A percentile compares a stretch with the other conserved stretches of the same genome.
Conservation (phyloP, 2,888 invertebrate species). For the Acrobasis suavella region DNA sequence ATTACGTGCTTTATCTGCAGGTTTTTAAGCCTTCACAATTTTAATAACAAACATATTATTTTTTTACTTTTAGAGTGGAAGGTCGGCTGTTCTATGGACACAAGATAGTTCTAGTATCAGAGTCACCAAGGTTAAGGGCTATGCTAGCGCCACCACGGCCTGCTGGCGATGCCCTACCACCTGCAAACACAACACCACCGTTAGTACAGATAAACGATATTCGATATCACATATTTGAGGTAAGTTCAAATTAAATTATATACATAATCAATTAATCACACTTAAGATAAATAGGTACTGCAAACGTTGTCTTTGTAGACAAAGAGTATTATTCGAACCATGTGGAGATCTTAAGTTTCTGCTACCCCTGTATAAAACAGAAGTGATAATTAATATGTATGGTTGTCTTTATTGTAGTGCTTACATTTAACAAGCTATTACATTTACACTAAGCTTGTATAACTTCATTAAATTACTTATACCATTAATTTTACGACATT, state of each 20-base stretch:
- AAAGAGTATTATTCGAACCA: too few relatives aligned
- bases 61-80: slow-evolving; percentile 85
- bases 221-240: slow-evolving; percentile 95
- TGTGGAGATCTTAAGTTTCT: too few relatives aligned
- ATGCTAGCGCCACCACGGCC: slow-evolving; percentile 85
- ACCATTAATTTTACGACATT: too few relatives aligned
- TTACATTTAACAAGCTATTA: too few relatives aligned
- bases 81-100: slow-evolving; percentile 96
- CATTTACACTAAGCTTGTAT: too few relatives aligned
- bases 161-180: slow-evolving; percentile 46
- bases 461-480: too few relatives aligned
- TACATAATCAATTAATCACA: too few relatives aligned
- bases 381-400: too few relatives aligned
- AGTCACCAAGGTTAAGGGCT: slow-evolving; percentile 91
- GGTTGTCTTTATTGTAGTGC: too few relatives aligned
- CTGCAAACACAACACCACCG: slow-evolving; percentile 79
- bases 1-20: slow-evolving; percentile 16
- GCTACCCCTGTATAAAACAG: too few relatives aligned
- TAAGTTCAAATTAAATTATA: slow-evolving; percentile 45
- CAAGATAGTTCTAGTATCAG: slow-evolving; percentile 95
- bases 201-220: slow-evolving; percentile 96
- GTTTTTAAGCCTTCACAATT: not conserved
- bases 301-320: too few relatives aligned
- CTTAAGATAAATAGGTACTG: too few relatives aligned
- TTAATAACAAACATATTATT: slow-evolving; percentile 15